phyloP scores from a whole-genome alignment of 2,113 vertebrate species.

The Anguilla japonica region DNA sequence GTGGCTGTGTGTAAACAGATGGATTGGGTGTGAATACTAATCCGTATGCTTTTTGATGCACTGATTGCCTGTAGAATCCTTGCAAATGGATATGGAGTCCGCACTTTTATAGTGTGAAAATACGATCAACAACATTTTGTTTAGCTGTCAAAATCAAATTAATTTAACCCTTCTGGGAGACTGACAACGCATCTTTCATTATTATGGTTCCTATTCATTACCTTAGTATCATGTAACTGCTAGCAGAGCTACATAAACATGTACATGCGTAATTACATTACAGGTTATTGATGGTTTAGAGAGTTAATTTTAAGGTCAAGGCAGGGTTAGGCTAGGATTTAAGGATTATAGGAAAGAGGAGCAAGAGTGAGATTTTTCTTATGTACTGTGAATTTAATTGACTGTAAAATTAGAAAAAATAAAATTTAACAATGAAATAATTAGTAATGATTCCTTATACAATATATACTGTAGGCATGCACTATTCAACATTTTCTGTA shows the following conservation, averaged over 20 bases:
- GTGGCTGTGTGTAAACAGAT: slow-evolving; percentile 29
- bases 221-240: background rate
- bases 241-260: background rate
- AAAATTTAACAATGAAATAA: no score
- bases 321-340: background rate
- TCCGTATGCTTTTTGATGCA: background rate
- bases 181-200: background rate
- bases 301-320: background rate
- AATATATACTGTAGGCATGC: no score
- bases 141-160: background rate
- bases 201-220: background rate
- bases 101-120: background rate
- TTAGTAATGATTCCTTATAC: no score
- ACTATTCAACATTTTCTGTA: no score
- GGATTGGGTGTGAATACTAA: background rate
- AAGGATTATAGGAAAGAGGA: background rate
- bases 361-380: no score
- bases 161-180: background rate
- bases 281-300: background rate
- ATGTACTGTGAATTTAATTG: no score
- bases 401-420: no score
- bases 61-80: background rate
- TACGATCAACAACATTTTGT: background rate
- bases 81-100: background rate
- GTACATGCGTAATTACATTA: background rate